phyloP scores from a whole-genome alignment of 2,888 invertebrate species.

The Auanema freiburgensis region DNA sequence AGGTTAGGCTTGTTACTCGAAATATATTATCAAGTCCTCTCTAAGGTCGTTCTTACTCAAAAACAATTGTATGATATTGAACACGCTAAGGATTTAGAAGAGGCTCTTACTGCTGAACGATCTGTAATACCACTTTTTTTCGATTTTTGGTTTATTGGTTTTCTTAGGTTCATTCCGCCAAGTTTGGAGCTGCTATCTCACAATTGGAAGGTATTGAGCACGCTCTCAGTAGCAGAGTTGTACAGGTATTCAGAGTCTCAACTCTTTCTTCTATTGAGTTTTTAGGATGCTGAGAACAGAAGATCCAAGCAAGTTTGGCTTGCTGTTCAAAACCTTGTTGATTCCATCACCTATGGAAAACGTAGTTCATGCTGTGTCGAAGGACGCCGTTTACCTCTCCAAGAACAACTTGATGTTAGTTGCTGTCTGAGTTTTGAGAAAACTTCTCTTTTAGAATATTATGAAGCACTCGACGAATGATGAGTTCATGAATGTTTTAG shows the following conservation, averaged over 20 bases:
- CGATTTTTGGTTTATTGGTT: neutral
- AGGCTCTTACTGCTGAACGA: constrained; percentile 25
- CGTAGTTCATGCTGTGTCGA: constrained; percentile 44
- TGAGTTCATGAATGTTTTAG: constrained; percentile 76
- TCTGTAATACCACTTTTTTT: constrained; percentile 1
- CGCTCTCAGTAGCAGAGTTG: constrained; percentile 71
- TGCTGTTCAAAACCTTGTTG: constrained; percentile 83
- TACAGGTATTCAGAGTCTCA: no score
- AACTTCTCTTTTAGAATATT: constrained; percentile 33
- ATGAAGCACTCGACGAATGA: constrained; percentile 68
- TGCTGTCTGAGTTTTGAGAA: constrained; percentile 12
- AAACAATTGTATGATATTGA: constrained; percentile 70
- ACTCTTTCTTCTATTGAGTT: no score
- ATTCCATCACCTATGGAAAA: constrained; percentile 68
- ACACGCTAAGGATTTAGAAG: constrained; percentile 69
- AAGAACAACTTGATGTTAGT: constrained; percentile 31
- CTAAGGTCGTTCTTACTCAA: constrained; percentile 70
- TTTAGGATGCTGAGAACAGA: constrained; percentile 6
- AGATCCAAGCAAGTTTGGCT: constrained; percentile 86
- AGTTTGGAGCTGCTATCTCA: constrained; percentile 77
- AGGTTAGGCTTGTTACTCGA: constrained; percentile 64
- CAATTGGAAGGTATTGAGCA: constrained; percentile 78
- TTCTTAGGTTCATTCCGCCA: constrained; percentile 70
- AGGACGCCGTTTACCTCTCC: constrained; percentile 54
- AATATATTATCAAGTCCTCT: constrained; percentile 51